Base-by-base conservation (phyloP, 2,888 invertebrate genomes). In the Thymelicus sylvestris region DNA sequence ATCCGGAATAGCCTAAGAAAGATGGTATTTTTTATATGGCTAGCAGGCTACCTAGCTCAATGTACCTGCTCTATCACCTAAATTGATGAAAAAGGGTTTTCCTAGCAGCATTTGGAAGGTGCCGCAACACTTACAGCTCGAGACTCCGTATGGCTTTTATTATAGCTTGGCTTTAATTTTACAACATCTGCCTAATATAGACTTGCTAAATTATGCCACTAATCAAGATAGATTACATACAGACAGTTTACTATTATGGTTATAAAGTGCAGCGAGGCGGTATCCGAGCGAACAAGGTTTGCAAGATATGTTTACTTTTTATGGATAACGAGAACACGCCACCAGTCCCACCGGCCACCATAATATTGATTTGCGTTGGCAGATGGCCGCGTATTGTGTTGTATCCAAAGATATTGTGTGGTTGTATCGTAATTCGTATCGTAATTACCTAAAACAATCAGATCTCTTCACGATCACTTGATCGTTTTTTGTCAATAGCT, bases 311-410 rank as follows among this genome's bases (percentile, higher is more conserved):
- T 50, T 50, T 77, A 76, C 81, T 83, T 80, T 81, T 82, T 86
- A 86, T 82, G 84, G 86, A 65, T 74, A 84, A 81, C 80, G 79
- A 82, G 84, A 83, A 80, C 83, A 62, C 50, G 50, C 50, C 50
- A 52, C 52, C 19, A 10, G 24, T 31, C 50, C 3, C 50, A 19
- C 62, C 55, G 15, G 19, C 3, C 50, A 19, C 62, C 55, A 31
- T 67, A 52, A 31, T 44, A 52, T 62, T 62, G 12, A n/a, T 50
- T 19, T 67, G 41, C n/a, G 67, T 31, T 62, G 73, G 66, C 73
- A 74, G 74, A 76, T 77, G 74, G 71, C 72, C 64, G 71, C 61
- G 71, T 74, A 72, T 63, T 74, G 71, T 73, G 6, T n/a, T 66
- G 15, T 47, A 31, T 31, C 3, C n/a, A n/a, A n/a, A n/a, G n/a